Conservation (phyloP, 2,888 invertebrate genomes). For the Polymixis lichenea region DNA sequence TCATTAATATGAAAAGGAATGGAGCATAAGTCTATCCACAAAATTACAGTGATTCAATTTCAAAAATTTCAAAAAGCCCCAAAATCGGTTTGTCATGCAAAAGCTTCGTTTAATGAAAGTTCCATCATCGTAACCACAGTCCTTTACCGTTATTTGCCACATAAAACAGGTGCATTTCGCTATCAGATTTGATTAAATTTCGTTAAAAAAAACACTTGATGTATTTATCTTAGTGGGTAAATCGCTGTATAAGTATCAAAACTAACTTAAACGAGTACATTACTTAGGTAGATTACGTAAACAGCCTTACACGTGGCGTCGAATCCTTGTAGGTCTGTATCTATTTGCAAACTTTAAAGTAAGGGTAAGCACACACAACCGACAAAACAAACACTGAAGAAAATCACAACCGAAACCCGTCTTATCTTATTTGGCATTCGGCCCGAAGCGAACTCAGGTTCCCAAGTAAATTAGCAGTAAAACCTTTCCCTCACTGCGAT, state of each 20-base stretch:
- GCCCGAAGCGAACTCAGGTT: slow-evolving; percentile 68
- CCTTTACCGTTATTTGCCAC: neutral
- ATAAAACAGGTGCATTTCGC: neutral
- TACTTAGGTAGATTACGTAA: slow-evolving; percentile 14
- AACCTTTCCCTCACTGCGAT: slow-evolving; percentile 79
- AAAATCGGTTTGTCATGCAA: slow-evolving; percentile 11
- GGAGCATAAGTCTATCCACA: slow-evolving; percentile 7
- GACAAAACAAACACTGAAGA: slow-evolving; percentile 52
- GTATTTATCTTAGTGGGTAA: neutral
- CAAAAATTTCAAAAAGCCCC: slow-evolving; percentile 20
- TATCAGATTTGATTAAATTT: slow-evolving; percentile 2
- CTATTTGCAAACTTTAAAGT: slow-evolving; percentile 39
- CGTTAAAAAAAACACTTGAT: neutral
- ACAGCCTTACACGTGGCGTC: slow-evolving; percentile 11
- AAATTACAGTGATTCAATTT: slow-evolving; percentile 31
- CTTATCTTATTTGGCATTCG: slow-evolving; percentile 78
- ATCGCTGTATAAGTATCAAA: neutral
- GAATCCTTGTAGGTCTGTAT: slow-evolving; percentile 5
- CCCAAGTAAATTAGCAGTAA: slow-evolving; percentile 81
- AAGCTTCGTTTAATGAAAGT: slow-evolving; percentile 24
- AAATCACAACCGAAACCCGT: slow-evolving; percentile 59
- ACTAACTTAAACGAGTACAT: neutral
- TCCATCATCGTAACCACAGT: slow-evolving; percentile 18
- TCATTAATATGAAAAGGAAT: slow-evolving; percentile 23
- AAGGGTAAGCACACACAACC: slow-evolving; percentile 51